Conservation (phyloP, 2,113 vertebrate species). For the Lamprologus tigripictilis region DNA sequence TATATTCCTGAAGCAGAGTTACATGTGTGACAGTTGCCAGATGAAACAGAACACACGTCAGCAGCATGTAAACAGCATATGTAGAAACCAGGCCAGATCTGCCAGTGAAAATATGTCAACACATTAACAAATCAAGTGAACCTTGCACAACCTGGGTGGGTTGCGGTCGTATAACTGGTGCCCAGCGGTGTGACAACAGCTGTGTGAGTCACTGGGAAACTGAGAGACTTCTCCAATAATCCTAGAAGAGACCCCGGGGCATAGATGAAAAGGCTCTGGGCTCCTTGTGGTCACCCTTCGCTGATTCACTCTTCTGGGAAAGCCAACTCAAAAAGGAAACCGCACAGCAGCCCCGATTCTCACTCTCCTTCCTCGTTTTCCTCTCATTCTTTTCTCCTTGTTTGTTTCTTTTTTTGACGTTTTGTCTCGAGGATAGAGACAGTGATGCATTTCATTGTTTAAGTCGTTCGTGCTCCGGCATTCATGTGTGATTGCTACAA, state of each 20-base stretch:
- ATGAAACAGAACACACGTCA: conserved; percentile 14
- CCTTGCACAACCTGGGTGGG: background rate
- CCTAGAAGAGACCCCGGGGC: conserved; percentile 31
- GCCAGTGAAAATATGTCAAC: conserved; percentile 7
- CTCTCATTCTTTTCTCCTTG: background rate
- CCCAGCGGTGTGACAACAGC: conserved; percentile 14
- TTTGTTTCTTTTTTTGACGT: background rate
- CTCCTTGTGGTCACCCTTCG: conserved; percentile 46
- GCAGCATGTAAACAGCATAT: background rate
- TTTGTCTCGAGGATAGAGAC: background rate
- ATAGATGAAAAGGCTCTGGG: conserved; percentile 46
- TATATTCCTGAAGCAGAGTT: background rate
- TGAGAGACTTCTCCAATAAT: background rate
- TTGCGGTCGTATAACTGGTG: conserved; percentile 3
- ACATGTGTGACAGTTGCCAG: background rate
- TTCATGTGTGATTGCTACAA: background rate
- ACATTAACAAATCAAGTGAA: background rate
- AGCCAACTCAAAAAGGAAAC: conserved; percentile 27
- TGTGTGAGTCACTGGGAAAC: conserved; percentile 31
- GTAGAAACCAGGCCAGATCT: background rate
- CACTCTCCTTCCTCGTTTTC: background rate
- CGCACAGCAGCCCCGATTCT: conserved; percentile 11
- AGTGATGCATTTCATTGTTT: background rate
- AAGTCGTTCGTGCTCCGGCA: background rate
- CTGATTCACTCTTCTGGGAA: conserved; percentile 71